Evolutionary conservation across 2,888 invertebrate genomes (phyloP), one percentile per base, ranked within the genome.

Genomic region (Pediacus dermestoides): DNA sequence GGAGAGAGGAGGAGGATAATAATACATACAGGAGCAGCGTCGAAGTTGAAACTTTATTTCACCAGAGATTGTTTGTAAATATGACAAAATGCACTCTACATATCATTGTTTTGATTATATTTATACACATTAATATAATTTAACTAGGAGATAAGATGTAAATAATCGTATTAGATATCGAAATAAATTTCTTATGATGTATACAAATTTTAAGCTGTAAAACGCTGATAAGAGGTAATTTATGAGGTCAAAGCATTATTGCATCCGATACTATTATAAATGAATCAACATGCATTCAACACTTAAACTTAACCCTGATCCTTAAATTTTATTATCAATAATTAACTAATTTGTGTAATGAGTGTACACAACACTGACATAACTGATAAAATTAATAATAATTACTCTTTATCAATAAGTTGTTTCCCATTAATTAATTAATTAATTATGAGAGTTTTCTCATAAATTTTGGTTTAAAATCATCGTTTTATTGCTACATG

Each of bases 61-160:
- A n/a, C n/a, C n/a, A n/a, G n/a, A n/a, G 28, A 41, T 47, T 47
- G 46, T 48, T 46, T 46, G 42, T 46, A 48, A 48, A 48, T 48
- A 48, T 48, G 48, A 48, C 48, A 46, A 42, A 46, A 43, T 36
- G 37, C 43, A 48, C 44, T 48, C 36, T 37, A 26, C 15, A 36
- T 33, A 14, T 14, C 25, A 16, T 16, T 41, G 37, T 37, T 37
- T 33, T 30, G 7, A 13, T 23, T 32, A 32, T 36, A 30, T 35
- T 31, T 26, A 28, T 32, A 32, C 9, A 22, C 13, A 11, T 8
- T 32, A 18, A 21, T 32, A 15, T 14, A n/a, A 4, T 13, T 32
- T 22, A 15, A 13, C n/a, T 14, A 13, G 25, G 9, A 14, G 14
- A 25, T 7, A 13, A 22, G n/a, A 18, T 18, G 10, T 10, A n/a